phyloP scores from a whole-genome alignment of 2,113 vertebrate genomes.

The Triplophysa rosa region DNA sequence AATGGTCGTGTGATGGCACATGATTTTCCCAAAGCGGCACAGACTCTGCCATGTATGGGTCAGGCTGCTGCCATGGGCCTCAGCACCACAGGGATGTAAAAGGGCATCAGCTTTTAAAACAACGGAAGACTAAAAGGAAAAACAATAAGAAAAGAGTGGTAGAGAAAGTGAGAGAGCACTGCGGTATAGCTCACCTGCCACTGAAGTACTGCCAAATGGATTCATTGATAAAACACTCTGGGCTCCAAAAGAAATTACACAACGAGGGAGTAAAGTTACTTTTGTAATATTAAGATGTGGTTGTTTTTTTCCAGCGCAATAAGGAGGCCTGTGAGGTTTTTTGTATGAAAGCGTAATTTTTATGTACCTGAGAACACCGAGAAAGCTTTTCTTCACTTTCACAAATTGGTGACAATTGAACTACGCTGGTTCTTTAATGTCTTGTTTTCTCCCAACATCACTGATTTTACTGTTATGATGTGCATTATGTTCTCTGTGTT shows the following conservation, averaged over 20 bases:
- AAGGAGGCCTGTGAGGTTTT: constrained; percentile 49
- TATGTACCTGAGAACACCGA: constrained; percentile 12
- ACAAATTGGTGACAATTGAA: constrained; percentile 53
- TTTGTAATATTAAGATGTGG: constrained; percentile 52
- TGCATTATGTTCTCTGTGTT: constrained; percentile 36
- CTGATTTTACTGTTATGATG: constrained; percentile 37
- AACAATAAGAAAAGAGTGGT: not conserved
- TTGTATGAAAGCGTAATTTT: constrained; percentile 44
- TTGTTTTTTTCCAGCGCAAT: constrained; percentile 59
- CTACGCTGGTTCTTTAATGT: constrained; percentile 50
- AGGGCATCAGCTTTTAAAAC: constrained; percentile 78
- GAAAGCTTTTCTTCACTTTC: constrained; percentile 22
- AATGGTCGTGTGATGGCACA: constrained; percentile 87
- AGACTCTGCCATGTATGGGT: constrained; percentile 88
- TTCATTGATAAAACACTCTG: constrained; percentile 69
- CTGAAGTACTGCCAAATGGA: constrained; percentile 57
- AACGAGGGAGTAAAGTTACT: constrained; percentile 42
- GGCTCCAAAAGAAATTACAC: constrained; percentile 40
- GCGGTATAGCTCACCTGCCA: constrained; percentile 34
- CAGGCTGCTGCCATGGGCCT: constrained; percentile 86
- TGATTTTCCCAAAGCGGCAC: constrained; percentile 86
- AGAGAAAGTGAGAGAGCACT: constrained; percentile 29
- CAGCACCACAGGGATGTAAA: constrained; percentile 86
- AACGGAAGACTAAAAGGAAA: constrained; percentile 20
- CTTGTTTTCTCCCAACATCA: constrained; percentile 39